Percentiles rank a stretch among this genome's conserved stretches.
phyloP scores from a whole-genome alignment of 2,113 vertebrate species.

The Dissostichus mawsoni region DNA sequence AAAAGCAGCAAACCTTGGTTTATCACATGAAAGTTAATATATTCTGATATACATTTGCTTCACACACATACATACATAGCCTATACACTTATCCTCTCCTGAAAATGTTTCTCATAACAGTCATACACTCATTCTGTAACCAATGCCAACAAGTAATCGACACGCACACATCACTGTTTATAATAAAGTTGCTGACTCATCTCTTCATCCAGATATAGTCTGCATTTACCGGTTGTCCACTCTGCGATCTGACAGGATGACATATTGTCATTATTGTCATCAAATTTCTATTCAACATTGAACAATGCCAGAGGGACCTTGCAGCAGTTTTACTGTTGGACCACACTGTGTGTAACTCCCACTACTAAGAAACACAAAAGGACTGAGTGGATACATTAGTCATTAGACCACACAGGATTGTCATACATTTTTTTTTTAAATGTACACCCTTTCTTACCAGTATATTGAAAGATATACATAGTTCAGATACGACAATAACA shows the following conservation, averaged over 20 bases:
- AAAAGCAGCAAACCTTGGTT: conserved; percentile 7
- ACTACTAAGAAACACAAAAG: background rate
- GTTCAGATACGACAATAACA: background rate
- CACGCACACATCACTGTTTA: background rate
- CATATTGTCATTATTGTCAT: too few species aligned
- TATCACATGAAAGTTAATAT: background rate
- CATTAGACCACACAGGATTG: background rate
- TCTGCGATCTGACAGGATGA: background rate
- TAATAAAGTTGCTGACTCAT: conserved; percentile 34
- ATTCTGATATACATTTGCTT: background rate
- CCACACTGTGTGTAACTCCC: conserved; percentile 5
- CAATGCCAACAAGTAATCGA: background rate
- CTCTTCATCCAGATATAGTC: background rate
- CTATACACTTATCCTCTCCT: background rate
- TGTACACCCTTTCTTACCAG: background rate
- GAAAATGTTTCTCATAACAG: background rate
- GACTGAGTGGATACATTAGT: background rate
- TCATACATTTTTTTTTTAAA: background rate
- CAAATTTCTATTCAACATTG: conserved; percentile 20
- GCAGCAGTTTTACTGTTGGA: conserved; percentile 20
- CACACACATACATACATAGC: background rate
- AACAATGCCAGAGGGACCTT: conserved; percentile 17
- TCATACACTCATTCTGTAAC: background rate
- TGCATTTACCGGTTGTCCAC: conserved; percentile 6
- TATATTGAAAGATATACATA: background rate